Evolutionary conservation across 2,797 vertebrate genomes (phyloP).

Genomic region (Cossypha niveicapilla): DNA sequence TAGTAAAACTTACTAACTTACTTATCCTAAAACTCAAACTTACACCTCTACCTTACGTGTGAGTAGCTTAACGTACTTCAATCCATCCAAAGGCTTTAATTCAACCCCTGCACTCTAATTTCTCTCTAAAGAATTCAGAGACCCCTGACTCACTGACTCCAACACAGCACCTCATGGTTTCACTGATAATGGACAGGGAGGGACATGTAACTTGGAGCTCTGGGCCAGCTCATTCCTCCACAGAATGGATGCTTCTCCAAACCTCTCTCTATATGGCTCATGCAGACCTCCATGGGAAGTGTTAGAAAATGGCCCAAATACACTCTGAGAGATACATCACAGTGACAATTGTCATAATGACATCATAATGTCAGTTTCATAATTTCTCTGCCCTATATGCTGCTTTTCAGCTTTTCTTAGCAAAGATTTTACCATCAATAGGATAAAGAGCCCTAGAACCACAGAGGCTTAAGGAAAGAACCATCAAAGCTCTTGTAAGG

Average conservation of each 20-base stretch:
- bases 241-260: background rate
- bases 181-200: background rate
- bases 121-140: too few relatives aligned
- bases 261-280: background rate
- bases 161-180: background rate
- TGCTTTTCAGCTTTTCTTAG: background rate
- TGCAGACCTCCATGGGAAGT: background rate
- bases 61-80: too few relatives aligned
- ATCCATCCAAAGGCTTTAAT: too few relatives aligned
- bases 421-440: background rate
- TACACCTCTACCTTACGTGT: too few relatives aligned
- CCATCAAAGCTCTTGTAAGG: background rate
- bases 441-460: background rate
- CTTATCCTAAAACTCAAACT: too few relatives aligned
- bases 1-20: too few relatives aligned
- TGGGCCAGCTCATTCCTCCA: background rate
- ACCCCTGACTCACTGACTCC: too few relatives aligned
- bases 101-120: too few relatives aligned
- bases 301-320: background rate
- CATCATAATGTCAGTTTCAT: background rate
- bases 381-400: background rate
- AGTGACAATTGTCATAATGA: background rate
- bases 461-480: background rate
- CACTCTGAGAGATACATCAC: background rate
- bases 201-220: fast-evolving